A percentile compares a stretch with the other conserved stretches of the same genome.
phyloP scores from a whole-genome alignment of 2,113 vertebrate species.

The Tachuris rubrigastra region DNA sequence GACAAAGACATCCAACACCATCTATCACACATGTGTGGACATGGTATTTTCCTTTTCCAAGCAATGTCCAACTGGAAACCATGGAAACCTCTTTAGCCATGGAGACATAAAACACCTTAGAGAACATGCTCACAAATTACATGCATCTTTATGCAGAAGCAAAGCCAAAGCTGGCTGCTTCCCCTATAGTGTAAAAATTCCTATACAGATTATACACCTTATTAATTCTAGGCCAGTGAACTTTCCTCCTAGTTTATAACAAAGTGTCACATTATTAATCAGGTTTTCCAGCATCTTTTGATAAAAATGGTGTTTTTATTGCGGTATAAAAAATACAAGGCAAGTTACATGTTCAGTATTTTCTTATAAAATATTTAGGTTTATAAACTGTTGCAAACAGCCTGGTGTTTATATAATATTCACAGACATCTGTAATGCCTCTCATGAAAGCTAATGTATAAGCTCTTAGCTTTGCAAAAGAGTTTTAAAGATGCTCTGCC shows the following conservation, averaged over 20 bases:
- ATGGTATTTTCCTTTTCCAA: background rate
- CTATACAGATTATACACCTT: background rate
- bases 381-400: conserved; percentile 67
- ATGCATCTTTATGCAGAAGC: background rate
- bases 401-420: conserved; percentile 64
- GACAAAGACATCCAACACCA: background rate
- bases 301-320: conserved; percentile 54
- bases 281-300: conserved; percentile 23
- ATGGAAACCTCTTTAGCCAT: background rate
- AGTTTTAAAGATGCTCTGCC: conserved; percentile 52
- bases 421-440: conserved; percentile 65
- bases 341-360: conserved; percentile 58
- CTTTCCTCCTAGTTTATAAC: conserved; percentile 3
- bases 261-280: conserved; percentile 28
- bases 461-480: conserved; percentile 61
- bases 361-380: conserved; percentile 72
- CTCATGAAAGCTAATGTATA: conserved; percentile 60
- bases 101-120: background rate
- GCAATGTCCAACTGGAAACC: background rate
- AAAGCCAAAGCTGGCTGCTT: background rate
- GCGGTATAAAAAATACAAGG: conserved; percentile 56
- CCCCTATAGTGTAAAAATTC: background rate
- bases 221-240: conserved; percentile 38
- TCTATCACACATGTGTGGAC: background rate
- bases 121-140: background rate